phyloP scores from a whole-genome alignment of 2,888 invertebrate genomes.

The Druceiella hillmani region DNA sequence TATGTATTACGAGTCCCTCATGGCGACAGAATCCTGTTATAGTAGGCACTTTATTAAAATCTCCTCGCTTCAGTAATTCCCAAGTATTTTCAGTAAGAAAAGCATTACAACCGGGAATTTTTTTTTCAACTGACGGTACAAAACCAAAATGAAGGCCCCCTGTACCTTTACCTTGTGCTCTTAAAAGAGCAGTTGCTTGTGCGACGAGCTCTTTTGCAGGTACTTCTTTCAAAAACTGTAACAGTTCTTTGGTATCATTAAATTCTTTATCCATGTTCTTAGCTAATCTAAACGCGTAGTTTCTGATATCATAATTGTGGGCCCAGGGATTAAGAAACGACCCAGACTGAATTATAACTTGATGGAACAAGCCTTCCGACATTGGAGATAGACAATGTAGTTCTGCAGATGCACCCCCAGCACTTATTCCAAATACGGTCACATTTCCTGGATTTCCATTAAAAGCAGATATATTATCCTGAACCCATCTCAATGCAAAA shows the following conservation, averaged over 20 bases:
- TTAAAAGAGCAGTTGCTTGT: conserved; percentile 30
- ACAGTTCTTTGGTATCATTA: conserved; percentile 29
- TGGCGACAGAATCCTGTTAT: conserved; percentile 45
- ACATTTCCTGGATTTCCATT: conserved; percentile 46
- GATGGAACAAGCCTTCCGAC: conserved; percentile 48
- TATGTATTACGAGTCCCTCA: conserved; percentile 41
- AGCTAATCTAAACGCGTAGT: conserved; percentile 34
- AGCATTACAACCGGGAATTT: conserved; percentile 36
- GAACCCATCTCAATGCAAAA: conserved; percentile 48
- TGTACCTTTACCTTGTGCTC: conserved; percentile 23
- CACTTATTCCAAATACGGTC: conserved; percentile 50
- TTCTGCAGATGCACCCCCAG: conserved; percentile 46
- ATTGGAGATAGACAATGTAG: conserved; percentile 40
- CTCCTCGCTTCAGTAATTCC: conserved; percentile 34
- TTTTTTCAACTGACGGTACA: conserved; percentile 40
- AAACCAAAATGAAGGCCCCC: conserved; percentile 46
- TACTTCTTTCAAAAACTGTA: conserved; percentile 34
- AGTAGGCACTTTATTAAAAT: conserved; percentile 44
- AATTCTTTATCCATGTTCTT: conserved; percentile 29
- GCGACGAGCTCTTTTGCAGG: conserved; percentile 33
- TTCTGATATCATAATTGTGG: conserved; percentile 30
- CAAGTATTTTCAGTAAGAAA: conserved; percentile 42
- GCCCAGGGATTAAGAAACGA: conserved; percentile 47
- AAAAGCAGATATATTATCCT: conserved; percentile 43
- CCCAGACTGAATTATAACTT: conserved; percentile 51